These are phyloP conservation scores for Camptogramma bilineatum DNA, from an alignment of 2,888 invertebrate species.

Conservation along the genomic window DNA sequence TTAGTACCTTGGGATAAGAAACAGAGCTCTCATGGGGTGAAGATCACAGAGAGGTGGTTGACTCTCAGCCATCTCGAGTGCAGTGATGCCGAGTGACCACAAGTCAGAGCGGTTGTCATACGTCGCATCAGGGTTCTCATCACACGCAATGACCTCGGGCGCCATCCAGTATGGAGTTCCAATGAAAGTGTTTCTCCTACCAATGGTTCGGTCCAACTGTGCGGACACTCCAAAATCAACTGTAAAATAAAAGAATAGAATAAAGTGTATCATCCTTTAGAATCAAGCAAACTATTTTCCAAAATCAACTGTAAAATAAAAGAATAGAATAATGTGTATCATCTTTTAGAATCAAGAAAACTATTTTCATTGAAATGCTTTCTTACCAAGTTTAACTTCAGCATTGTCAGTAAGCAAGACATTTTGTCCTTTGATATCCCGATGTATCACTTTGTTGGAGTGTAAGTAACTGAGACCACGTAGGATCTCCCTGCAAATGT, in stretches of 20 bases:
- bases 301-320: conserved; percentile 93
- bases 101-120: conserved; percentile 98
- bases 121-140: conserved; percentile 99
- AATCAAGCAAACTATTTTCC: conserved; percentile 82
- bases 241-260: conserved; percentile 59
- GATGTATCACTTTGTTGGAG: conserved; percentile 99
- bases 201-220: conserved; percentile 99
- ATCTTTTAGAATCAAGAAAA: background rate
- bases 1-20: conserved; percentile 93
- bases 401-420: conserved; percentile 99
- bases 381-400: conserved; percentile 97
- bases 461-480: conserved; percentile 98
- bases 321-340: background rate
- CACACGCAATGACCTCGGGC: conserved; percentile 99
- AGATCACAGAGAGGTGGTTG: conserved; percentile 99
- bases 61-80: conserved; percentile 99
- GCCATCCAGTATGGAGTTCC: conserved; percentile 99
- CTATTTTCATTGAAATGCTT: background rate
- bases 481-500: conserved; percentile 98
- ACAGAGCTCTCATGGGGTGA: conserved; percentile 99
- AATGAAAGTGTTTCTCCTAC: conserved; percentile 99
- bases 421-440: conserved; percentile 99
- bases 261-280: background rate
- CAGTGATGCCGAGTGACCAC: conserved; percentile 98
- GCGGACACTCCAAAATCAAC: conserved; percentile 99